These are phyloP conservation scores for Piprites chloris DNA, from an alignment of 2,113 vertebrate genomes.

Conservation along the genomic window DNA sequence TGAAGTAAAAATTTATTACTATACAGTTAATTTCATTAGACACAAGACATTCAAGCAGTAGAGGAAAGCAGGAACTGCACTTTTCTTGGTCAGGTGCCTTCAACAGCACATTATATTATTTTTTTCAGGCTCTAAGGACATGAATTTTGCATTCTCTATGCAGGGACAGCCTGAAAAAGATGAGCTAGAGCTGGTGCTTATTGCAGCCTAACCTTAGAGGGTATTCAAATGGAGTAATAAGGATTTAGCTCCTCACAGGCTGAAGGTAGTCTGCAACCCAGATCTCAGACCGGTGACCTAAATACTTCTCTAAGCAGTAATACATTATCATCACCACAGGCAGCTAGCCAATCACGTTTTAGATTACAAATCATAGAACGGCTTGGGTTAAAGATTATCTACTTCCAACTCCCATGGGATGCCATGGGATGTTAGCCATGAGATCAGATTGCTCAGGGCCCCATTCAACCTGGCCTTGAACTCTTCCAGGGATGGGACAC, in stretches of 20 bases:
- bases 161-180: neutral
- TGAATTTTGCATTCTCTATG: neutral
- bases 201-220: neutral
- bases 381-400: neutral
- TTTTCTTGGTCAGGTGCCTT: neutral
- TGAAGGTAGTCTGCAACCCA: neutral
- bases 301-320: neutral
- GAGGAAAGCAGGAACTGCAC: neutral
- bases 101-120: neutral
- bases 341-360: neutral
- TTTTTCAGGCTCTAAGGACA: neutral
- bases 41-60: neutral
- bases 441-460: neutral
- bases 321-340: neutral
- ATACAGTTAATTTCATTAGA: neutral
- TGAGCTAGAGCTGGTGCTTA: neutral
- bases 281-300: neutral
- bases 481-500: neutral
- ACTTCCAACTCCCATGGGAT: neutral
- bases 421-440: neutral
- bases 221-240: neutral
- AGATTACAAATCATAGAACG: neutral
- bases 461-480: neutral
- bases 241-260: neutral
- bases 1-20: neutral